Conservation (phyloP, 2,797 vertebrate genomes). For the Glyptemys insculpta region DNA sequence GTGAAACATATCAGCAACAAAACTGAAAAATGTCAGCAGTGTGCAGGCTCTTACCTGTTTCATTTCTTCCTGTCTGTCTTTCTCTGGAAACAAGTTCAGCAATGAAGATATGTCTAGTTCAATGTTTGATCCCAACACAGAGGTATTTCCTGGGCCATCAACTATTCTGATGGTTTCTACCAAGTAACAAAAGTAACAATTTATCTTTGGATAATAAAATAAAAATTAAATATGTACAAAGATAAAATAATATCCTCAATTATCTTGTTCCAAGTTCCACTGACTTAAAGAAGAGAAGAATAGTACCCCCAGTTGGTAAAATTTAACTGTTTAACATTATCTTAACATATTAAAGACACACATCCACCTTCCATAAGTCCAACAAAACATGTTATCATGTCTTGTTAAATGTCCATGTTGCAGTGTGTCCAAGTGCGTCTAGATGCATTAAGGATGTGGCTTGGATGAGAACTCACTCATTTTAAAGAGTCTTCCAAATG, state of each 20-base stretch:
- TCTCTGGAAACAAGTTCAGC: constrained; percentile 80
- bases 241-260: neutral
- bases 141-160: neutral
- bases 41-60: constrained; percentile 82
- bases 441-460: neutral
- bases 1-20: neutral
- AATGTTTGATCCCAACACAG: constrained; percentile 77
- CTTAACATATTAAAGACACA: neutral
- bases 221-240: neutral
- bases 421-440: neutral
- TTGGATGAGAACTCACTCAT: neutral
- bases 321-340: neutral
- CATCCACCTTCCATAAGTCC: neutral
- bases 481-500: neutral
- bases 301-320: neutral
- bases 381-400: neutral
- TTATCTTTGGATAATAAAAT: no score
- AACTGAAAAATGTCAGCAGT: neutral
- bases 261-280: neutral
- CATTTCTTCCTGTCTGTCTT: constrained; percentile 77
- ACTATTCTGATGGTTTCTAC: constrained; percentile 50
- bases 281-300: neutral
- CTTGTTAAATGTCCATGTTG: neutral
- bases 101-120: constrained; percentile 82
- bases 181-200: neutral